A percentile compares a stretch with the other conserved stretches of the same genome.
Evolutionary conservation across 2,113 vertebrate species (phyloP).

Genomic region (Lophotis ruficrista): DNA sequence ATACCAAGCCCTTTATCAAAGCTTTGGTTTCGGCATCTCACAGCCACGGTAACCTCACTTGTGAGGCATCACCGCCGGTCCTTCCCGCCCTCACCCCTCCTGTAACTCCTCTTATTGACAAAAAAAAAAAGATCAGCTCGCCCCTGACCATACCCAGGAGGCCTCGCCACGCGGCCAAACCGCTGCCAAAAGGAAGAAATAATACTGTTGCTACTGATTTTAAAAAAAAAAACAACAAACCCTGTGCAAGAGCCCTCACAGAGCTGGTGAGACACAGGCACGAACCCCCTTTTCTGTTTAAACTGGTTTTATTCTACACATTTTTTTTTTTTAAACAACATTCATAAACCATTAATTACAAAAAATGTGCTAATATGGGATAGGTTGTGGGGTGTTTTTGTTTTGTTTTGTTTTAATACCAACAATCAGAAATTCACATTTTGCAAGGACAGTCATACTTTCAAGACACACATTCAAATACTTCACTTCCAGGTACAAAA

Average conservation of each 20-base stretch:
- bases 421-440: conserved; percentile 38
- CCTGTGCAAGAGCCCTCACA: rapidly evolving
- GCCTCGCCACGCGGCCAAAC: rapidly evolving
- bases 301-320: conserved; percentile 45
- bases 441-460: conserved; percentile 4
- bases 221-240: not conserved
- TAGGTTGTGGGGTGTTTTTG: too few relatives aligned
- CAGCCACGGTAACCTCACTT: not conserved
- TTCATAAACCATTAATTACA: conserved; percentile 59
- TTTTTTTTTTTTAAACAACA: conserved; percentile 18
- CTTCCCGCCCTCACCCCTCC: not conserved
- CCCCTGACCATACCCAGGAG: not conserved
- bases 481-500: conserved; percentile 46
- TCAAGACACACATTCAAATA: conserved; percentile 42
- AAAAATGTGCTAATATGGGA: conserved; percentile 27
- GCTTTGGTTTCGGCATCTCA: not conserved
- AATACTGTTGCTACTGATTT: too few relatives aligned
- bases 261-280: not conserved
- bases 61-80: not conserved
- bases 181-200: not conserved
- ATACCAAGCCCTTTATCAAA: not conserved
- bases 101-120: not conserved
- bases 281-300: not conserved
- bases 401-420: not conserved
- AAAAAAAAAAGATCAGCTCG: not conserved